Conservation (phyloP, 2,888 invertebrate genomes). For the Eledona agricola region DNA sequence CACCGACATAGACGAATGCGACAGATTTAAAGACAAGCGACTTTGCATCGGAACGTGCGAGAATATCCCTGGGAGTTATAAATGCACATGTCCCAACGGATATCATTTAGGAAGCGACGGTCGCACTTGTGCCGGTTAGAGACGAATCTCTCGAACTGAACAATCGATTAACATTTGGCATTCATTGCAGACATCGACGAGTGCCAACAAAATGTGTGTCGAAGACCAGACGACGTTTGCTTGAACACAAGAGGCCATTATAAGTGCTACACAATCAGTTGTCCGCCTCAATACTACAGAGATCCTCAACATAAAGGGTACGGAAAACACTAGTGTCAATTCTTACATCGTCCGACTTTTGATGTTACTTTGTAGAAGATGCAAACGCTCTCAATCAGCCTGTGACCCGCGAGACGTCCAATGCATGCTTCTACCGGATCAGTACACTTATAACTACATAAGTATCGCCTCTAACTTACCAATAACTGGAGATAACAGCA, state of each 20-base stretch:
- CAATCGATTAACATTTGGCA: neutral
- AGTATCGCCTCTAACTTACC: slow-evolving; percentile 87
- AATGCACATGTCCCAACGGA: slow-evolving; percentile 82
- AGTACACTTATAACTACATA: slow-evolving; percentile 93
- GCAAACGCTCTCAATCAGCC: slow-evolving; percentile 74
- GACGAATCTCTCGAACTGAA: slow-evolving; percentile 38
- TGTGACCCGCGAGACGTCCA: slow-evolving; percentile 78
- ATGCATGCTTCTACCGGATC: slow-evolving; percentile 83
- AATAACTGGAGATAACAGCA: slow-evolving; percentile 66
- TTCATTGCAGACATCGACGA: slow-evolving; percentile 74
- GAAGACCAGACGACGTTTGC: slow-evolving; percentile 78
- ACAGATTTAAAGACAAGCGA: slow-evolving; percentile 74
- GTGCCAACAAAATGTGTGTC: slow-evolving; percentile 68
- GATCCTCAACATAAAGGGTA: slow-evolving; percentile 85
- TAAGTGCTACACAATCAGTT: slow-evolving; percentile 86
- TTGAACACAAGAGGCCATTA: slow-evolving; percentile 90
- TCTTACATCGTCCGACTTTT: too few relatives aligned
- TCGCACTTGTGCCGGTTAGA: slow-evolving; percentile 88
- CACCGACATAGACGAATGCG: slow-evolving; percentile 88
- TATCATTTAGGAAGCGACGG: slow-evolving; percentile 79
- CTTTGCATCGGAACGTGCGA: slow-evolving; percentile 81
- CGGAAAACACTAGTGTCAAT: slow-evolving; percentile 54
- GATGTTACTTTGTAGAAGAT: slow-evolving; percentile 72
- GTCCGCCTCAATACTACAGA: slow-evolving; percentile 84
- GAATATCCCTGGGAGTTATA: slow-evolving; percentile 87